phyloP scores from a whole-genome alignment of 2,113 vertebrate species.

The Bujurquina vittata region DNA sequence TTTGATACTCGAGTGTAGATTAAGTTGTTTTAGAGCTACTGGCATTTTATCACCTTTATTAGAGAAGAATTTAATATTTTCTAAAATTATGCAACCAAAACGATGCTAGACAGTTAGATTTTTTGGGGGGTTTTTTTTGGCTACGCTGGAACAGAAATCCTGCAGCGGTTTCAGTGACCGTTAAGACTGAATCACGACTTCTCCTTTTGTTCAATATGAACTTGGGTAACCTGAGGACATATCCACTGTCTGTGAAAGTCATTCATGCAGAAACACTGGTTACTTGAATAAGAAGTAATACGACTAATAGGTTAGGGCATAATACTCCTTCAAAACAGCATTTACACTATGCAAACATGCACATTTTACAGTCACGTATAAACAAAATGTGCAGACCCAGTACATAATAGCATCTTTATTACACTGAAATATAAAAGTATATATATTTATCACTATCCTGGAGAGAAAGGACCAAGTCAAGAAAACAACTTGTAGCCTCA shows the following conservation, averaged over 20 bases:
- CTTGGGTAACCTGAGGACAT: not conserved
- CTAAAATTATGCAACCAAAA: not conserved
- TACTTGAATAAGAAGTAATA: not conserved
- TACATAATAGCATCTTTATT: conserved; percentile 84
- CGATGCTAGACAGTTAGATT: too few species aligned
- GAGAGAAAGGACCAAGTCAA: conserved; percentile 81
- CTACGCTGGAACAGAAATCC: not conserved
- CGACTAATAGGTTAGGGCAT: not conserved
- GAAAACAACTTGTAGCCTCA: conserved; percentile 75
- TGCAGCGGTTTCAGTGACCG: not conserved
- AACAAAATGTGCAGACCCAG: conserved; percentile 69
- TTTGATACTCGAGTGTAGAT: too few species aligned
- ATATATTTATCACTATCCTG: conserved; percentile 76
- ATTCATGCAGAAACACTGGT: not conserved
- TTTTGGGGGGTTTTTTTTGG: not conserved
- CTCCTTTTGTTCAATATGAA: conserved; percentile 1
- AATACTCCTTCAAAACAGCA: not conserved
- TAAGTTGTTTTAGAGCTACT: not conserved
- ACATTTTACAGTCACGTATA: not conserved
- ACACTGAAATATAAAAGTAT: conserved; percentile 83
- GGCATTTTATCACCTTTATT: not conserved
- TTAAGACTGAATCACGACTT: conserved; percentile 20
- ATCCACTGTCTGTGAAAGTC: not conserved
- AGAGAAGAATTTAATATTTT: not conserved
- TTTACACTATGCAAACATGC: not conserved